These are phyloP conservation scores for Sebastes steindachneri DNA, from an alignment of 2,797 vertebrate genomes.

Conservation along the genomic window DNA sequence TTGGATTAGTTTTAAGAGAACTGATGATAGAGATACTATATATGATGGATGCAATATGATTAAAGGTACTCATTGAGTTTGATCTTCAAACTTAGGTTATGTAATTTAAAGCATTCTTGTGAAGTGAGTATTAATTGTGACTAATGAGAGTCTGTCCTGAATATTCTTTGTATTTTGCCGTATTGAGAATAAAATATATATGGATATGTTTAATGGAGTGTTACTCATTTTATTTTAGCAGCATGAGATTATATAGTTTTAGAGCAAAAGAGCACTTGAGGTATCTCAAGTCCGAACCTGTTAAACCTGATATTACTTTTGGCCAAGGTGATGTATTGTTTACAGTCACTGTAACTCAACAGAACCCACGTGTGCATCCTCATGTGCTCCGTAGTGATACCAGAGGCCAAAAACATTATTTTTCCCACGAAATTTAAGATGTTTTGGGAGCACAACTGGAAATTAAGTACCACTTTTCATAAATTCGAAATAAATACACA, in stretches of 20 bases:
- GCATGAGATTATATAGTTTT: background rate
- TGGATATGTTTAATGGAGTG: constrained; percentile 82
- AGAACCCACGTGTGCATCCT: background rate
- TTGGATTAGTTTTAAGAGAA: constrained; percentile 84
- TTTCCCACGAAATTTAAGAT: background rate
- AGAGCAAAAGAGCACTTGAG: background rate
- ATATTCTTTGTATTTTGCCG: constrained; percentile 99
- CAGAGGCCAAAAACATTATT: background rate
- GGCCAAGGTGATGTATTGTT: background rate
- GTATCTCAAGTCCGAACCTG: background rate
- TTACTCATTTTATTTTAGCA: constrained; percentile 2
- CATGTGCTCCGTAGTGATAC: too few species aligned
- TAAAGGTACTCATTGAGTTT: constrained; percentile 86
- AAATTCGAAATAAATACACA: background rate
- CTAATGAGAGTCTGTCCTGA: constrained; percentile 95
- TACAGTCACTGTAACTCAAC: background rate
- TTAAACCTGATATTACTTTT: background rate
- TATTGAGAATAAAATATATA: constrained; percentile 99
- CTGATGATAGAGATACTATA: constrained; percentile 81
- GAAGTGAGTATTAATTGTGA: constrained; percentile 90
- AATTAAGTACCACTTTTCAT: background rate
- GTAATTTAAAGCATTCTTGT: constrained; percentile 89
- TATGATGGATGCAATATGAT: constrained; percentile 88
- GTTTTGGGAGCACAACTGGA: background rate
- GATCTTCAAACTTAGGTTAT: constrained; percentile 85